phyloP scores from a whole-genome alignment of 2,888 invertebrate species.

The Pyrgus malvae region DNA sequence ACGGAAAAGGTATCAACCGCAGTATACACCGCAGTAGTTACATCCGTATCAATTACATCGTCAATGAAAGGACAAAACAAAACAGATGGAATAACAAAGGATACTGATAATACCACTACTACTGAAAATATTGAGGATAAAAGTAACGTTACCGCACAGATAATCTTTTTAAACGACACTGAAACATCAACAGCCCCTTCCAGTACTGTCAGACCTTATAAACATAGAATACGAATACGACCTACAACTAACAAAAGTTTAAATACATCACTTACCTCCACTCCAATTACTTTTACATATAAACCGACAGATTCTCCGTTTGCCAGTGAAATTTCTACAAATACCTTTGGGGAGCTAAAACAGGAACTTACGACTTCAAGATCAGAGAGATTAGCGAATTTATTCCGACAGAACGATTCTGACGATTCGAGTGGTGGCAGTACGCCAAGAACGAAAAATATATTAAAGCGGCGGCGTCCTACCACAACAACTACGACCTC shows the following conservation, averaged over 20 bases:
- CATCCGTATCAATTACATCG: conserved; percentile 77
- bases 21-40: conserved; percentile 77
- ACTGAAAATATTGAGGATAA: conserved; percentile 38
- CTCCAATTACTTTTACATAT: conserved; percentile 37
- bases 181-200: conserved; percentile 41
- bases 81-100: conserved; percentile 55
- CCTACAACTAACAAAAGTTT: conserved; percentile 63
- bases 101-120: conserved; percentile 51
- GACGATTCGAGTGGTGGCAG: conserved; percentile 51
- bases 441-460: conserved; percentile 57
- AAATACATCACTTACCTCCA: conserved; percentile 42
- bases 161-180: conserved; percentile 48
- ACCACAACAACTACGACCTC: conserved; percentile 68
- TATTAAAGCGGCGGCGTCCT: conserved; percentile 62
- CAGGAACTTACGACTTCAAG: conserved; percentile 48
- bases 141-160: conserved; percentile 46
- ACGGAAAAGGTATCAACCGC: conserved; percentile 74
- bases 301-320: conserved; percentile 56
- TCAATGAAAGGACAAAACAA: conserved; percentile 75
- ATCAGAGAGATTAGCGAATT: conserved; percentile 54
- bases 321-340: conserved; percentile 50
- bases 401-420: conserved; percentile 53
- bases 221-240: conserved; percentile 67
- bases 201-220: conserved; percentile 47
- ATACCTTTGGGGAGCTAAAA: conserved; percentile 40